Evolutionary conservation across 2,797 vertebrate species (phyloP), one percentile per base, ranked within the genome.

Genomic region (Xiphophorus birchmanni): DNA sequence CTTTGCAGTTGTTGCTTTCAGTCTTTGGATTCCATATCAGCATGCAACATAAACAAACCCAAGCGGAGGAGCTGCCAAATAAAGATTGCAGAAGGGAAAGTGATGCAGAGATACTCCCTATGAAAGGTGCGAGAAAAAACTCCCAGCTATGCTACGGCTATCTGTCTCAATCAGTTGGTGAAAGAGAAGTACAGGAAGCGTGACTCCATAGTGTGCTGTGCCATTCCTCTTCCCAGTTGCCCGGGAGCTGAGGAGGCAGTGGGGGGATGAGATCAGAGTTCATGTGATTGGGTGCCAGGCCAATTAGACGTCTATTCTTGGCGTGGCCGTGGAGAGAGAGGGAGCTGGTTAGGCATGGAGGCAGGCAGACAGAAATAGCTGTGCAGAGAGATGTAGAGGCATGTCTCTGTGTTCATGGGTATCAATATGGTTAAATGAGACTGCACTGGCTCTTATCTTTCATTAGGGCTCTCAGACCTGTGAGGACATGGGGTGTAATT

Each of bases 221-320:
- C 73, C 56, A 88, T 87, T 86, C 67, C 56, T 75, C 76, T 32
- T 73, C 60, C 79, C 6, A 17, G 79, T 79, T 89, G 90, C 85
- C 86, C 18, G 45, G 12, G 79, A 73, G 63, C 79, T 2, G 13
- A 65, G 54, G 60, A 60, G 76, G 73, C 80, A 40, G 77, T 54
- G 56, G 73, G 74, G 87, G 84, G 86, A 88, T 69, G 78, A 89
- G 83, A 92, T 87, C 88, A 78, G 80, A 86, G 84, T 77, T 84
- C 87, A 88, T 91, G 84, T 84, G 91, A 89, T 85, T 79, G 47
- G 52, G 80, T 89, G 84, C 90, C 90, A 90, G 89, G 80, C 91
- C 92, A 94, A 96, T 96, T 94, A 94, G 81, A 94, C 77, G 84
- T 86, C 91, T 93, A 94, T 94, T 94, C 77, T 80, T 90, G 90